Conservation (phyloP, 2,113 vertebrate genomes). For the Meleagris gallopavo region DNA sequence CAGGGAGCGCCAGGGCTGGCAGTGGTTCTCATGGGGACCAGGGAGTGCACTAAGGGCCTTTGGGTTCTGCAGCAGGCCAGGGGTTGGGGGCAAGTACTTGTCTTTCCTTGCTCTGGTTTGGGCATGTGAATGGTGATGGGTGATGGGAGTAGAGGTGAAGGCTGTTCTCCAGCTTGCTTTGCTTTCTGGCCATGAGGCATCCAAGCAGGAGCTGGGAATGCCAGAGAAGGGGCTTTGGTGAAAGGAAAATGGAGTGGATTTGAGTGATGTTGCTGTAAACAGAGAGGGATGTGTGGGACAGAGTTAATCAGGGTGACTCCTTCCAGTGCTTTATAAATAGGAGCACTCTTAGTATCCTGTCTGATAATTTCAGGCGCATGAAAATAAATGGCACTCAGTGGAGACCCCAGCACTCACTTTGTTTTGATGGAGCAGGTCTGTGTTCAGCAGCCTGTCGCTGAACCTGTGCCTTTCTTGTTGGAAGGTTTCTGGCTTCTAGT, state of each 20-base stretch:
- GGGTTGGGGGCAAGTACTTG: neutral
- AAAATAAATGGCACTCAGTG: neutral
- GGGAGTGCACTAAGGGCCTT: neutral
- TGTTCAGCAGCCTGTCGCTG: slow-evolving; percentile 1
- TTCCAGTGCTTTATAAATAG: slow-evolving; percentile 18
- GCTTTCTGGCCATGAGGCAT: neutral
- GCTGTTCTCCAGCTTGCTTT: neutral
- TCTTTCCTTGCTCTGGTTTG: neutral
- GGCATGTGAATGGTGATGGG: neutral
- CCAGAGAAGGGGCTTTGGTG: neutral
- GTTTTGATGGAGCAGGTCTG: neutral
- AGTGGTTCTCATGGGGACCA: neutral
- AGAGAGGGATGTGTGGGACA: neutral
- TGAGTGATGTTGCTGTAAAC: neutral
- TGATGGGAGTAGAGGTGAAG: neutral
- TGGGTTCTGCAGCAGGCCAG: neutral
- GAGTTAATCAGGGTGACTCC: slow-evolving; percentile 21
- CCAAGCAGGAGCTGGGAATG: neutral
- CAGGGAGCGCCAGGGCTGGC: neutral
- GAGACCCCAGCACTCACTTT: neutral
- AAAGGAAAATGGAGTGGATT: neutral
- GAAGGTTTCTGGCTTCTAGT: slow-evolving; percentile 7
- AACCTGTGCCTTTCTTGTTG: slow-evolving; percentile 23
- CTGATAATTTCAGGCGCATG: neutral
- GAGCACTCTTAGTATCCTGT: neutral